Conservation (phyloP, 2,888 invertebrate species). For the Congeria kusceri region DNA sequence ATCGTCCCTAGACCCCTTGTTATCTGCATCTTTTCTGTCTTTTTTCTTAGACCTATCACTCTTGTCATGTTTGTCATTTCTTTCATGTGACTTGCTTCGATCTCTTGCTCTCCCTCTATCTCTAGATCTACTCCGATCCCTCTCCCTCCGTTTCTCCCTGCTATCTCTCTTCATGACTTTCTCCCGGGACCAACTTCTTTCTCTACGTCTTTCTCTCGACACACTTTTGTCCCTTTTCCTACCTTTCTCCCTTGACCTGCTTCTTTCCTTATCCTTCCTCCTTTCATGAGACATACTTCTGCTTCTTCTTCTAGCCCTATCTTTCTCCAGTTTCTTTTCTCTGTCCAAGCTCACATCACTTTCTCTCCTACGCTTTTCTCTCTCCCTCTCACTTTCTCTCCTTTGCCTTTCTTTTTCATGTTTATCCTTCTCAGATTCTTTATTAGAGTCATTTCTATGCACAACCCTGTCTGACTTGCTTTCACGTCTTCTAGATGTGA, state of each 20-base stretch:
- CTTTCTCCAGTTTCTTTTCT: slow-evolving; percentile 19
- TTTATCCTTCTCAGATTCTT: slow-evolving; percentile 38
- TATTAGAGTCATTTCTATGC: slow-evolving; percentile 50
- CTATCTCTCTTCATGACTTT: slow-evolving; percentile 47
- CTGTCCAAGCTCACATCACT: slow-evolving; percentile 14
- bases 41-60: slow-evolving; percentile 46
- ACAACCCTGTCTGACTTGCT: slow-evolving; percentile 39
- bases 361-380: slow-evolving; percentile 36
- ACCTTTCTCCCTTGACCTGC: slow-evolving; percentile 44
- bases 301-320: slow-evolving; percentile 26
- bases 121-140: slow-evolving; percentile 46
- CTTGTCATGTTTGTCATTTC: slow-evolving; percentile 52
- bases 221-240: slow-evolving; percentile 34
- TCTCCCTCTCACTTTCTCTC: slow-evolving; percentile 43
- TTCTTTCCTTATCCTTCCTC: slow-evolving; percentile 40
- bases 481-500: slow-evolving; percentile 25
- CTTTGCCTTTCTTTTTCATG: slow-evolving; percentile 26
- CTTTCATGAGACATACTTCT: slow-evolving; percentile 17
- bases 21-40: slow-evolving; percentile 39
- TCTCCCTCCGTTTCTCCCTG: slow-evolving; percentile 35
- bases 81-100: slow-evolving; percentile 9
- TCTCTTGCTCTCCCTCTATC: slow-evolving; percentile 31
- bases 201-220: slow-evolving; percentile 46
- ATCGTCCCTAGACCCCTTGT: slow-evolving; percentile 27
- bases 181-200: slow-evolving; percentile 44